These are phyloP conservation scores for Astreopora myriophthalma DNA, from an alignment of 64 coral and sea anemone genomes.

Conservation along the genomic window DNA sequence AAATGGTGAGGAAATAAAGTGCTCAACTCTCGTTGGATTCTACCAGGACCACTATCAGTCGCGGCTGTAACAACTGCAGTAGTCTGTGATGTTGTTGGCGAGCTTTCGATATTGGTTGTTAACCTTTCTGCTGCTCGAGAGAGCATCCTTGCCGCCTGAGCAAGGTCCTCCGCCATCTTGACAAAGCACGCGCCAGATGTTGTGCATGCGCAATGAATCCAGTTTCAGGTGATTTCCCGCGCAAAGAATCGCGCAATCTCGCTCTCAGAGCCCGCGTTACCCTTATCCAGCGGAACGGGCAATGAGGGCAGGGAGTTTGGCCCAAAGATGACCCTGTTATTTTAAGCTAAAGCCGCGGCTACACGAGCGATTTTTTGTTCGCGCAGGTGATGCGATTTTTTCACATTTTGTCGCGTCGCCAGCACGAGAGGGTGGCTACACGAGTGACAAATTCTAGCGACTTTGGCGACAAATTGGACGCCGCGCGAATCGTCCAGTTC, in stretches of 20 bases:
- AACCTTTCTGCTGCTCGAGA: slow-evolving; percentile 8
- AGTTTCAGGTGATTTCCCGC: not conserved
- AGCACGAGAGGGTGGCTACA: too few species aligned
- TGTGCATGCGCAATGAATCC: not conserved
- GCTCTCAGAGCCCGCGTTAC: too few species aligned
- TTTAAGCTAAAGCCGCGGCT: not conserved
- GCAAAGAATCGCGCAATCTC: not conserved
- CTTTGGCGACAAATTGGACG: too few species aligned
- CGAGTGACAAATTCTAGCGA: too few species aligned
- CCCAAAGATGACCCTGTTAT: not conserved
- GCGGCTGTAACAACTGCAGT: slow-evolving; percentile 12
- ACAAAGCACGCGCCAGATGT: not conserved
- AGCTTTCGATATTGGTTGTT: not conserved
- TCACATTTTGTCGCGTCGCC: not conserved
- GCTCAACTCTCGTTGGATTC: slow-evolving; percentile 1
- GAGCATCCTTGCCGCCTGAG: slow-evolving; percentile 33
- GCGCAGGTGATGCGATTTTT: not conserved
- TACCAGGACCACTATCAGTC: not conserved
- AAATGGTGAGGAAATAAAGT: slow-evolving; percentile 62
- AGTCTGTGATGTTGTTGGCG: not conserved
- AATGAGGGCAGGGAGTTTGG: too few species aligned
- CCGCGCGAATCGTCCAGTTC: too few species aligned
- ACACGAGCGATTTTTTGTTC: too few species aligned
- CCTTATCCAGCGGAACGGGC: too few species aligned
- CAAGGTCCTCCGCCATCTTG: slow-evolving; percentile 25